Evolutionary conservation across 2,888 invertebrate genomes (phyloP).

Genomic region (Stenodera caucasica): DNA sequence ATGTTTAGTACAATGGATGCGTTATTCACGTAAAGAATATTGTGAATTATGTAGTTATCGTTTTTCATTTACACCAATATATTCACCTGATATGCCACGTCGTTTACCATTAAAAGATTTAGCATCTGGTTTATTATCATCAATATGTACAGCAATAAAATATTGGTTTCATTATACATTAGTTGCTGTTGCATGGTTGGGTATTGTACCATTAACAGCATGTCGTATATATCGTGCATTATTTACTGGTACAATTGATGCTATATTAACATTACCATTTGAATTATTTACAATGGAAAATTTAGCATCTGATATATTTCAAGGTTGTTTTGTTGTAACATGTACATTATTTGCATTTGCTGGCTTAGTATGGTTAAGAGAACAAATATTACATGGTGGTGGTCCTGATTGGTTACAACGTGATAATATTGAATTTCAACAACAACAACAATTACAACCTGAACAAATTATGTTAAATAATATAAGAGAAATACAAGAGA

Average conservation of each 20-base stretch:
- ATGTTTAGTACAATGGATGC: conserved; percentile 98
- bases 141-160: conserved; percentile 88
- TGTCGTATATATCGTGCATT: conserved; percentile 92
- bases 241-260: conserved; percentile 87
- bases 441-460: conserved; percentile 20
- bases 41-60: conserved; percentile 98
- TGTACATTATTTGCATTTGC: conserved; percentile 96
- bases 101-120: conserved; percentile 92
- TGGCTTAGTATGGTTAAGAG: conserved; percentile 94
- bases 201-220: conserved; percentile 93
- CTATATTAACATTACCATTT: conserved; percentile 82
- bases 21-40: conserved; percentile 97
- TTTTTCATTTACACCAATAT: conserved; percentile 98
- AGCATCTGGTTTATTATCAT: conserved; percentile 84
- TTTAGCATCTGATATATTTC: conserved; percentile 89
- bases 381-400: conserved; percentile 96
- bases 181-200: conserved; percentile 97
- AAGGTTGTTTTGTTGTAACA: conserved; percentile 95
- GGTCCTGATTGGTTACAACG: conserved; percentile 95
- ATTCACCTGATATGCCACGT: conserved; percentile 99
- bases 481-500: conserved; percentile 28
- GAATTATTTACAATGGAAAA: conserved; percentile 94
- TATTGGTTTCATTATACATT: conserved; percentile 98
- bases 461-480: background rate
- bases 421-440: conserved; percentile 60